These are phyloP conservation scores for Atrina japonica DNA, from an alignment of 2,888 invertebrate genomes.

Conservation along the genomic window DNA sequence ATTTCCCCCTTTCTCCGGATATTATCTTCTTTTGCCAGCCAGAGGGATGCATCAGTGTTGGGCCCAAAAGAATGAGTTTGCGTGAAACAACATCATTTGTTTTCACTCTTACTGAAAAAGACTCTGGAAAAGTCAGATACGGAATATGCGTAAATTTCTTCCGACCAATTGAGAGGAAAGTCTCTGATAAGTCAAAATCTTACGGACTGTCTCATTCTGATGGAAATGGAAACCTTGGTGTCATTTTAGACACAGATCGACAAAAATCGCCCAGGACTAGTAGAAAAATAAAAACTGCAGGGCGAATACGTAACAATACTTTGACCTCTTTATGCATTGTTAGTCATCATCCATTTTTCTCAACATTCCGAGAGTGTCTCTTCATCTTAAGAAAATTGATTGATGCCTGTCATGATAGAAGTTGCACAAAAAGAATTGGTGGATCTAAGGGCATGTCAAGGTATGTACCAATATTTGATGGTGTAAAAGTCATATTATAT, in stretches of 20 bases:
- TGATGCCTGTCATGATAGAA: constrained; percentile 97
- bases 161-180: constrained; percentile 86
- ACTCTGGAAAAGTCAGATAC: constrained; percentile 90
- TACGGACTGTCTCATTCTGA: constrained; percentile 62
- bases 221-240: constrained; percentile 52
- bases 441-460: constrained; percentile 91
- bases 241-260: constrained; percentile 59
- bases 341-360: constrained; percentile 99
- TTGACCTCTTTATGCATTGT: constrained; percentile 98
- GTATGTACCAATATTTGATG: constrained; percentile 81
- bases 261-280: constrained; percentile 74
- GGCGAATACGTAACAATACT: constrained; percentile 88
- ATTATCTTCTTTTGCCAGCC: constrained; percentile 99
- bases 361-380: constrained; percentile 98
- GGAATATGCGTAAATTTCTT: constrained; percentile 99
- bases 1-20: constrained; percentile 97
- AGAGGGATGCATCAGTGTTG: constrained; percentile 95
- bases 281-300: constrained; percentile 70
- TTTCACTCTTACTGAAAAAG: constrained; percentile 99
- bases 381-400: constrained; percentile 97
- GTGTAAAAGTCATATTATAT: no score
- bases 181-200: constrained; percentile 58
- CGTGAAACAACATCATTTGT: constrained; percentile 98
- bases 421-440: constrained; percentile 88
- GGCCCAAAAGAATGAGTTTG: constrained; percentile 86